Evolutionary conservation across 2,888 invertebrate species (phyloP).

Genomic region (Meiosimyza platycephala): DNA sequence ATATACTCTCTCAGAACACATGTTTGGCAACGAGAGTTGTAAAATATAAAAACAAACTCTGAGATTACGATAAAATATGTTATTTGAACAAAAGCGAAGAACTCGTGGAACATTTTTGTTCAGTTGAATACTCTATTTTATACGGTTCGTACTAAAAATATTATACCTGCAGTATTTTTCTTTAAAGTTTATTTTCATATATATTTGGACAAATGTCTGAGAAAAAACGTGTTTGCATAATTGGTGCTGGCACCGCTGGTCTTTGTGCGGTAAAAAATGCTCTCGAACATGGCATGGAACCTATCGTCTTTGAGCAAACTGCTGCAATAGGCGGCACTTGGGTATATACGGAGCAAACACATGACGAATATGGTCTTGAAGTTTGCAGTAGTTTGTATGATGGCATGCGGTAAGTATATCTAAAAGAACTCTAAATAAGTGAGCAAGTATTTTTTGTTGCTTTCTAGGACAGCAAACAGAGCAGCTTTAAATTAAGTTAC

Average conservation of each 20-base stretch:
- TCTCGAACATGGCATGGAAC: conserved; percentile 68
- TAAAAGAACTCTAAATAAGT: neutral
- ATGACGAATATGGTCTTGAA: conserved; percentile 81
- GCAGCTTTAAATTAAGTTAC: no score
- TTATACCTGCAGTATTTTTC: no score
- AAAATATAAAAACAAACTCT: no score
- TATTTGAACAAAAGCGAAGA: no score
- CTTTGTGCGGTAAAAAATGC: conserved; percentile 81
- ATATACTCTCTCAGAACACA: no score
- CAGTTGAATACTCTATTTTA: no score
- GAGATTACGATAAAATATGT: no score
- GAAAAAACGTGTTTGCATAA: conserved; percentile 71
- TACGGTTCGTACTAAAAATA: no score
- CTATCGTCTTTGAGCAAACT: conserved; percentile 82
- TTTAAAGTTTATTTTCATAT: no score
- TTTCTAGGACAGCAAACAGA: no score
- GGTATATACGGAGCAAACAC: conserved; percentile 84
- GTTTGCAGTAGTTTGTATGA: conserved; percentile 94
- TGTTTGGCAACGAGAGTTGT: no score
- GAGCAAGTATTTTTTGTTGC: neutral
- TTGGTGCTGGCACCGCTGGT: conserved; percentile 93
- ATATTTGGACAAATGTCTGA: conserved; percentile 37
- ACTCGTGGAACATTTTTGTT: no score
- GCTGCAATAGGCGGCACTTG: conserved; percentile 87
- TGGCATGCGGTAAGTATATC: conserved; percentile 77